A percentile compares a stretch with the other conserved stretches of the same genome.
Evolutionary conservation across 2,113 vertebrate species (phyloP).

Genomic region (Nothobranchius kuhntae): DNA sequence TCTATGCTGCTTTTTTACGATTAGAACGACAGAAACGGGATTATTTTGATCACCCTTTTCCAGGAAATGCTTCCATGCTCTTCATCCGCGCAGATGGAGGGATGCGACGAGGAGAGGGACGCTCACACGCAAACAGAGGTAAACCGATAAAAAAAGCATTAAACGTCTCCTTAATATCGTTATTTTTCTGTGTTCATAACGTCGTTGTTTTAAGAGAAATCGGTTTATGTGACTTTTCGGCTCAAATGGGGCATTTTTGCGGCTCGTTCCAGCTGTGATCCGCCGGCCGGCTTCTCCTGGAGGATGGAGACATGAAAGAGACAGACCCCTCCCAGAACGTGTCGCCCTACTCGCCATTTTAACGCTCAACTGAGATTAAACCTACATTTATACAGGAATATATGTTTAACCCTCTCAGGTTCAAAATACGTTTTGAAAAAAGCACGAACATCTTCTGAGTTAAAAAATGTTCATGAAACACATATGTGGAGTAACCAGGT

Average conservation of each 20-base stretch:
- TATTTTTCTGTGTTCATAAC: neutral
- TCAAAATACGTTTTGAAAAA: too few relatives aligned
- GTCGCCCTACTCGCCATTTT: constrained; percentile 16
- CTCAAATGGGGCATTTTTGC: neutral
- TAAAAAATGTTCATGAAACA: too few relatives aligned
- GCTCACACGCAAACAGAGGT: constrained; percentile 74
- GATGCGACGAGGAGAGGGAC: constrained; percentile 63
- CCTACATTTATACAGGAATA: too few relatives aligned
- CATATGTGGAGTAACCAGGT: too few relatives aligned
- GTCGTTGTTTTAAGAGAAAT: neutral
- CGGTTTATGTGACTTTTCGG: neutral
- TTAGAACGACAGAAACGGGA: neutral
- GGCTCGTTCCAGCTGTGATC: neutral
- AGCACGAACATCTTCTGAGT: too few relatives aligned
- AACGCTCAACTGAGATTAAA: neutral
- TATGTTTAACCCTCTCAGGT: too few relatives aligned
- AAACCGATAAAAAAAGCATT: constrained; percentile 20
- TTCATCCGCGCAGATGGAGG: constrained; percentile 74
- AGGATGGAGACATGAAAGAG: constrained; percentile 33
- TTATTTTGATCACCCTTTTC: neutral
- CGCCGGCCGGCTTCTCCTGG: constrained; percentile 44
- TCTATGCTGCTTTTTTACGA: too few relatives aligned
- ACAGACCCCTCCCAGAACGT: constrained; percentile 67
- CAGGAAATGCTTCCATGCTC: constrained; percentile 64
- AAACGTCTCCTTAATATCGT: too few relatives aligned